phyloP scores from a whole-genome alignment of 2,113 vertebrate genomes.

The Sphyrna mokarran region DNA sequence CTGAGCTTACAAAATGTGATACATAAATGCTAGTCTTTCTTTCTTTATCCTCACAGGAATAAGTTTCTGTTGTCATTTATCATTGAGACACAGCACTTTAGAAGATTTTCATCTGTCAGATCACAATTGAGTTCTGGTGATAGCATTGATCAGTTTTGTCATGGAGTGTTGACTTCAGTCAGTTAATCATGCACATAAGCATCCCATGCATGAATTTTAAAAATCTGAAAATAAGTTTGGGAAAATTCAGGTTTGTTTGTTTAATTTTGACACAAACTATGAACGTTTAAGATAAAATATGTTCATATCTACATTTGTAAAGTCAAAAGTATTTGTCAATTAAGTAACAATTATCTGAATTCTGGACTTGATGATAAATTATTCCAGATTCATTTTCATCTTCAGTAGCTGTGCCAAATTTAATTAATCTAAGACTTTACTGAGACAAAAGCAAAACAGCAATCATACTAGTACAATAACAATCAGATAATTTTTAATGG shows the following conservation, averaged over 20 bases:
- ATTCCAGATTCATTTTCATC: not conserved
- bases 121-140: not conserved
- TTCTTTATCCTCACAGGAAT: no score
- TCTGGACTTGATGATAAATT: not conserved
- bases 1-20: no score
- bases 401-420: not conserved
- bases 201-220: no score
- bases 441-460: not conserved
- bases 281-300: not conserved
- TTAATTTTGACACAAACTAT: not conserved
- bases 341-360: not conserved
- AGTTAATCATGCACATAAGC: not conserved
- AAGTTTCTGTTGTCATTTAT: no score
- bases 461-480: no score
- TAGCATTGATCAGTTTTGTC: not conserved
- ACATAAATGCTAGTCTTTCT: no score
- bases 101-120: not conserved
- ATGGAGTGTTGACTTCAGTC: not conserved
- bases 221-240: not conserved
- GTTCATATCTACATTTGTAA: not conserved
- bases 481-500: not conserved
- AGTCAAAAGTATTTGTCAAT: not conserved
- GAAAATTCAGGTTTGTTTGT: not conserved
- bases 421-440: not conserved
- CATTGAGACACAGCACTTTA: not conserved